Base-by-base conservation (phyloP, 2,113 vertebrate genomes). In the Cnemophilus loriae region DNA sequence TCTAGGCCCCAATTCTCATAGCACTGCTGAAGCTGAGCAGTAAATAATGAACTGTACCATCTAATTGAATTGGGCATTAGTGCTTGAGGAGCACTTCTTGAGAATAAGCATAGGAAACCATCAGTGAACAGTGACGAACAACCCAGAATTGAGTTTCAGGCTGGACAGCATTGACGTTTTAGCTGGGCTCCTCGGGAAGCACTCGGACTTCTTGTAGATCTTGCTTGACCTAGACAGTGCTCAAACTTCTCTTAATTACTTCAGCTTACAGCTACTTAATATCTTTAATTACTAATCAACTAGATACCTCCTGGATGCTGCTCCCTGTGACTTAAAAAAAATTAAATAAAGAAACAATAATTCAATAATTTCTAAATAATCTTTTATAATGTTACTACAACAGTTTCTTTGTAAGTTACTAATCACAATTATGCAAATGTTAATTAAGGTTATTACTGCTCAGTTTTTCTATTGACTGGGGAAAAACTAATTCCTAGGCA, bases 371-470 rank as follows among this genome's bases (percentile, higher is more conserved):
- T 44, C 96, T 96, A 96, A 95, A 95, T 94, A 97, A 96, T 95
- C 79, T 96, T 74, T 94, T 93, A 78, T 52, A 96, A 70, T 96
- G 88, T 95, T 97, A 97, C 74, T 96, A 88, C 94, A 97, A 94
- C 78, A 94, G 87, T 97, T 97, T 93, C 97, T 91, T 95, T 96
- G 81, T 89, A 97, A 97, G 96, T 97, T 97, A 94, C 94, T 97
- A 97, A 98, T 98, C 87, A 91, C 94, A 97, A 97, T 97, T 98
- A 98, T 98, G 97, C 84, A 98, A 97, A 98, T 95, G 78, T 95
- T 97, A 98, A 98, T 98, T 98, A 97, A 96, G 90, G 57, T 97
- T 97, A 97, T 98, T 97, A 97, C 92, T 94, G 87, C 84, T 97
- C 70, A 61, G 77, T 95, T 97, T 95, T 97, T 97, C 96, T 97